Evolutionary conservation across 2,797 vertebrate genomes (phyloP).

Genomic region (Sparus aurata): DNA sequence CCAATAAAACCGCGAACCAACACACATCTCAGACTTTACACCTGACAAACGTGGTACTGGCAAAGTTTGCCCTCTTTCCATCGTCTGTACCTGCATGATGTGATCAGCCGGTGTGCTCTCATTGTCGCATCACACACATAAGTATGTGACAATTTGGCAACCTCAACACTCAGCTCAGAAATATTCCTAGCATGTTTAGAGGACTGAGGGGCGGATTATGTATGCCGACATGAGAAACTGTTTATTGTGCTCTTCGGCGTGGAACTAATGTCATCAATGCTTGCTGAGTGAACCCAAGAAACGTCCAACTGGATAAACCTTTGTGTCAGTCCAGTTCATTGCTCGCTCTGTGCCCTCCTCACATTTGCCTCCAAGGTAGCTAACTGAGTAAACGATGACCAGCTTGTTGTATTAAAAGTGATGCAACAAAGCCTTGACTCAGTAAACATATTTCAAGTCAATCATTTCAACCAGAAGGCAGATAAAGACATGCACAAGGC

Average conservation of each 20-base stretch:
- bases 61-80: neutral
- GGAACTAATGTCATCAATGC: slow-evolving; percentile 72
- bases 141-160: neutral
- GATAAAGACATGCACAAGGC: slow-evolving; percentile 59
- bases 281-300: slow-evolving; percentile 69
- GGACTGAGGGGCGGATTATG: slow-evolving; percentile 27
- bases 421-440: slow-evolving; percentile 18
- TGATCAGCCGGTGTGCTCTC: slow-evolving; percentile 32
- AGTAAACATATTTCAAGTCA: slow-evolving; percentile 38
- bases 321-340: slow-evolving; percentile 44
- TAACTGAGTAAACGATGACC: slow-evolving; percentile 16
- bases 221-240: slow-evolving; percentile 40
- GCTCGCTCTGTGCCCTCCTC: slow-evolving; percentile 35
- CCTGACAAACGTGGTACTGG: slow-evolving; percentile 11
- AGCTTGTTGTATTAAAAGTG: slow-evolving; percentile 1
- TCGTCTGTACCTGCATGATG: neutral
- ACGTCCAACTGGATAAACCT: slow-evolving; percentile 51
- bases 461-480: slow-evolving; percentile 47
- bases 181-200: slow-evolving; percentile 54
- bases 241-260: slow-evolving; percentile 64
- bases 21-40: neutral
- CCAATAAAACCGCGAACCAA: slow-evolving; percentile 37
- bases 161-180: slow-evolving; percentile 25
- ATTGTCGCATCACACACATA: neutral
- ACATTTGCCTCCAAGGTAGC: slow-evolving; percentile 49